phyloP scores from a whole-genome alignment of 2,888 invertebrate species.

The Cosmopolites sordidus region DNA sequence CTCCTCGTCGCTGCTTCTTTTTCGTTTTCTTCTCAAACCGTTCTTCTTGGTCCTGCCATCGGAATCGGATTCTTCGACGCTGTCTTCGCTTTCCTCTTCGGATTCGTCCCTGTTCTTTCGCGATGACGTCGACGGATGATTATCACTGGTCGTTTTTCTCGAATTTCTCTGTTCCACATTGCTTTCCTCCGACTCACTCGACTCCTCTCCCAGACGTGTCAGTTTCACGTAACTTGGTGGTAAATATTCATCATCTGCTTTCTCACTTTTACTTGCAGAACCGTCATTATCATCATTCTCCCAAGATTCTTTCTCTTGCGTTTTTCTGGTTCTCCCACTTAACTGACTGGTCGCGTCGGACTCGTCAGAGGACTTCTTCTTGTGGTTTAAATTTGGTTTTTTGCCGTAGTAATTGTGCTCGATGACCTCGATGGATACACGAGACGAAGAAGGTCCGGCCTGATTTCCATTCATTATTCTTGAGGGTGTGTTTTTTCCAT shows the following conservation, averaged over 20 bases:
- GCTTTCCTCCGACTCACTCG: not conserved
- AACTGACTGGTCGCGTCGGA: no score
- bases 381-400: not conserved
- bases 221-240: not conserved
- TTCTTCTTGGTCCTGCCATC: not conserved
- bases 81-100: not conserved
- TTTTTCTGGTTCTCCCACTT: no score
- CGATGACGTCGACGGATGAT: not conserved
- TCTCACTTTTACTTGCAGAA: constrained; percentile 1
- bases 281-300: not conserved
- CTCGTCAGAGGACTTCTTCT: not conserved
- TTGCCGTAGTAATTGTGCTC: constrained; percentile 19
- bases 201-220: not conserved
- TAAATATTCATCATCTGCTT: not conserved
- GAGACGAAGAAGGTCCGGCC: constrained; percentile 2
- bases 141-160: not conserved
- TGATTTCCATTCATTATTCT: no score
- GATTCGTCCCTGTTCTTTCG: not conserved
- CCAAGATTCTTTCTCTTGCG: not conserved
- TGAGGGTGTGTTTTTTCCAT: no score
- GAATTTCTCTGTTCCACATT: not conserved
- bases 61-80: not conserved
- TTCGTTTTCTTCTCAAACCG: constrained; percentile 1
- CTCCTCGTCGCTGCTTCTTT: constrained; percentile 14
- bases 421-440: constrained; percentile 12